A percentile compares a stretch with the other conserved stretches of the same genome.
These are phyloP conservation scores for Rattus rattus DNA, from an alignment of 2,113 vertebrate genomes.

Conservation along the genomic window DNA sequence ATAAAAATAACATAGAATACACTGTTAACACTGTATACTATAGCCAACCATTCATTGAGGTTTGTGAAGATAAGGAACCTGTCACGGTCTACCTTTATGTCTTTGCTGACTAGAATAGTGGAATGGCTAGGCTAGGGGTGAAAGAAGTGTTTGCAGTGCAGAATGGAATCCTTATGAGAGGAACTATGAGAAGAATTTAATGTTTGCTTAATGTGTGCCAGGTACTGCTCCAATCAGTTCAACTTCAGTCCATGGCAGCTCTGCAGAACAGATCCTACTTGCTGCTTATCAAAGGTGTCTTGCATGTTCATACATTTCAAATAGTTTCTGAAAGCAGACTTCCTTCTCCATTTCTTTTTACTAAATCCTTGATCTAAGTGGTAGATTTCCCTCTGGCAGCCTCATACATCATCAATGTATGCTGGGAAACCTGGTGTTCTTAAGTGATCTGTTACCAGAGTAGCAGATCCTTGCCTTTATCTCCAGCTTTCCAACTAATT, in stretches of 20 bases:
- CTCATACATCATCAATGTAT: background rate
- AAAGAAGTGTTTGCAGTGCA: background rate
- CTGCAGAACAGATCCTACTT: background rate
- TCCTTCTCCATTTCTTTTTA: background rate
- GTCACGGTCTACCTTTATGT: background rate
- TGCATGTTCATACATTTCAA: background rate
- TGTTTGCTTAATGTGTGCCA: background rate
- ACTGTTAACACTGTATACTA: background rate
- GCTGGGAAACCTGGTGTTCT: background rate
- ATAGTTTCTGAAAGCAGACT: background rate
- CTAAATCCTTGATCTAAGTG: background rate
- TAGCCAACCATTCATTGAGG: background rate
- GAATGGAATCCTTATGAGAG: background rate
- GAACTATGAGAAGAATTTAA: background rate
- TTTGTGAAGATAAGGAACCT: background rate
- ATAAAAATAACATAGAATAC: slow-evolving; percentile 35
- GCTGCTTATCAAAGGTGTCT: background rate
- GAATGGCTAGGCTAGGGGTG: background rate
- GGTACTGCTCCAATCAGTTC: background rate
- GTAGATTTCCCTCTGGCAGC: background rate
- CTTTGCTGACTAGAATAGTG: background rate
- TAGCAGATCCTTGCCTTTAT: background rate
- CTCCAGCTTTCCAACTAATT: slow-evolving; percentile 16
- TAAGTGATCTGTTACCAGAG: background rate
- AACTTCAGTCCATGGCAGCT: background rate